Evolutionary conservation across 37 sponge, comb jelly and placozoan genomes (phyloP), one percentile per base, ranked within the genome.

Genomic region (Bolinopsis microptera): DNA sequence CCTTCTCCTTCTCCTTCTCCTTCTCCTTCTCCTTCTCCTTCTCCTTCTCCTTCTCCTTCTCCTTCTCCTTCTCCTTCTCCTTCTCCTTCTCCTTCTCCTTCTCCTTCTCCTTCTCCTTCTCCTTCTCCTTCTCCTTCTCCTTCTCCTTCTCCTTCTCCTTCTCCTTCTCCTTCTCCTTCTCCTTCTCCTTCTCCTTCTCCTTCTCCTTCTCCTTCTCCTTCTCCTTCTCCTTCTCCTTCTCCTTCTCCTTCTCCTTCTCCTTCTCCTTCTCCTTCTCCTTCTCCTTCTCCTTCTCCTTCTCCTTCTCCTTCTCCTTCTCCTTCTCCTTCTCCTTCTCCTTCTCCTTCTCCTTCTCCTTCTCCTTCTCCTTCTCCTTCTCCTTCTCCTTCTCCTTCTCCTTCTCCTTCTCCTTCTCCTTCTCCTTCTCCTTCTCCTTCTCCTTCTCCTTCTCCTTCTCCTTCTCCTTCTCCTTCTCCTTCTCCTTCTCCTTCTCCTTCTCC

Each of bases 161-260:
- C 92, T 88, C 90, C 37, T 92, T 61, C 92, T 36, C 94, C 69
- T 75, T 40, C 90, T 69, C 88, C 86, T 76, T 92, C 61, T 75
- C 94, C 26, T 93, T 68, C 93, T 88, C 70, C 27, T 93, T 69
- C 92, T 35, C 69, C n/a, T 69, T 35, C 94, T 26, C 82, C 41
- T 36, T 41, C 68, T 90, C 93, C 68, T 86, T 37, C 93, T 80
- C 69, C 67, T 90, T 69, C 90, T 13, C 94, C 68, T 83, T 37
- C 93, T 34, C 32, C 23, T 33, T 61, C 32, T 28, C 82, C 69
- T 36, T 33, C 69, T 32, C 83, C 35, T 34, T n/a, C 31, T 22
- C 38, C 74, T 38, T 68, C 25, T 92, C 35, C 86, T 67, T 74
- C 34, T 67, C 48, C 36, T 69, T 68, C 69, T 38, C 30, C 39